phyloP scores from a whole-genome alignment of 2,888 invertebrate species.

The Steromphala cineraria region DNA sequence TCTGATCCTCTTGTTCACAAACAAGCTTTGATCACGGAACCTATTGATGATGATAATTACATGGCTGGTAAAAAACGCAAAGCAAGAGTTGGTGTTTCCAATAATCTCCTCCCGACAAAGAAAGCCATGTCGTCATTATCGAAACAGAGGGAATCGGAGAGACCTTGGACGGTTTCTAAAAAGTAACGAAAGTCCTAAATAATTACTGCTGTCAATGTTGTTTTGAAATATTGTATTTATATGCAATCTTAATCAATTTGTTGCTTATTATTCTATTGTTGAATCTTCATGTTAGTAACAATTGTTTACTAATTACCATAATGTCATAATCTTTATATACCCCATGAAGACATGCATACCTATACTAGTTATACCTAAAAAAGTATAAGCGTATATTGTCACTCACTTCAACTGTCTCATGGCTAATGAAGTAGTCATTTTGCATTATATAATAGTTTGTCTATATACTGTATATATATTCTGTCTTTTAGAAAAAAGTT shows the following conservation, averaged over 20 bases:
- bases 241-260: not conserved
- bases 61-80: conserved; percentile 78
- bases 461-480: no score
- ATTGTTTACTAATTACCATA: no score
- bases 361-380: no score
- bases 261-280: not conserved
- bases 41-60: conserved; percentile 69
- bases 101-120: conserved; percentile 87
- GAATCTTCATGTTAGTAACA: not conserved
- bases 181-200: not conserved
- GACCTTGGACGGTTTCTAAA: conserved; percentile 69
- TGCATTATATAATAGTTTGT: not conserved
- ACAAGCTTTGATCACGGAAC: conserved; percentile 29
- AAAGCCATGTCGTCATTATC: conserved; percentile 83
- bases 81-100: conserved; percentile 86
- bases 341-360: no score
- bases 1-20: conserved; percentile 28
- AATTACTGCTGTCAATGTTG: not conserved
- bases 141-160: conserved; percentile 60
- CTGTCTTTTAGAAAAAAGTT: no score
- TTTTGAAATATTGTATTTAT: not conserved
- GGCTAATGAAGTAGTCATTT: not conserved
- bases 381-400: not conserved
- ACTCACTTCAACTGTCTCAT: not conserved
- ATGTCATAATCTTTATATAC: no score